These are phyloP conservation scores for Fukomys damarensis DNA, from an alignment of 2,113 vertebrate species.

Conservation along the genomic window DNA sequence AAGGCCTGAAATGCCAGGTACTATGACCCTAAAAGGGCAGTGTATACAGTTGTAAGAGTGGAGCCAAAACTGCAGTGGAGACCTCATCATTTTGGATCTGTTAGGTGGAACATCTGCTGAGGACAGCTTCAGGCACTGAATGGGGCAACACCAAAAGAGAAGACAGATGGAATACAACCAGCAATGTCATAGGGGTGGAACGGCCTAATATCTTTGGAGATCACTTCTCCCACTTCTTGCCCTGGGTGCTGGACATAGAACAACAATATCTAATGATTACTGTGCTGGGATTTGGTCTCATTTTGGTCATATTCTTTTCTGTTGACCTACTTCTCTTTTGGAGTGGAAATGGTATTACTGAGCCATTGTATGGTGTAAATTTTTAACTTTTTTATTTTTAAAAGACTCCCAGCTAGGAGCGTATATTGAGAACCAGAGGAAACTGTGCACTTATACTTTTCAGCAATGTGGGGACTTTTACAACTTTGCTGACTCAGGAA, in stretches of 20 bases:
- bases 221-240: background rate
- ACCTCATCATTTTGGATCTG: background rate
- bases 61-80: no score
- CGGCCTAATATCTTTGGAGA: background rate
- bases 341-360: background rate
- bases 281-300: background rate
- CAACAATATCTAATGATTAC: background rate
- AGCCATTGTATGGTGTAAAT: background rate
- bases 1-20: background rate
- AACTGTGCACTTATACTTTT: background rate
- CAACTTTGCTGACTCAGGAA: background rate
- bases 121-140: background rate
- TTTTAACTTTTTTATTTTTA: background rate
- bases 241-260: background rate
- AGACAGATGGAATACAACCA: background rate
- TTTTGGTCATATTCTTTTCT: background rate
- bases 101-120: background rate
- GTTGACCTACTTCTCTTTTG: background rate
- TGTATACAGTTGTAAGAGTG: background rate
- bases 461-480: background rate
- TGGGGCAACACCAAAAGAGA: background rate
- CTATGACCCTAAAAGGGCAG: background rate
- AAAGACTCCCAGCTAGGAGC: background rate
- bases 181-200: background rate
- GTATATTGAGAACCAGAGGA: background rate